Conservation (phyloP, 2,797 vertebrate genomes). For the Eospalax fontanierii region DNA sequence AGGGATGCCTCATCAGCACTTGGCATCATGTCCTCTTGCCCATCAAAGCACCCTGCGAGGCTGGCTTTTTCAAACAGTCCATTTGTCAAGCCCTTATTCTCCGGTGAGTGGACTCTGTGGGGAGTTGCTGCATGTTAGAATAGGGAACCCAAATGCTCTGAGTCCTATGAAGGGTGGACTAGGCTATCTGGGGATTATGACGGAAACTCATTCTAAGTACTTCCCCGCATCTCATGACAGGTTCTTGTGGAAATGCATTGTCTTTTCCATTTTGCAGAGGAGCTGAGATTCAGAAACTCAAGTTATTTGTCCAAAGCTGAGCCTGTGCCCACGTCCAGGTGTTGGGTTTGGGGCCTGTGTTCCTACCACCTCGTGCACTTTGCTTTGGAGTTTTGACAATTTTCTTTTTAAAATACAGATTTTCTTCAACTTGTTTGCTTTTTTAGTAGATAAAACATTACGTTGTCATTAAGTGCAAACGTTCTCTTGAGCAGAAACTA, state of each 20-base stretch:
- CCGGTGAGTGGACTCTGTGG: background rate
- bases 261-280: background rate
- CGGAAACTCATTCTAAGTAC: background rate
- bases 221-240: background rate
- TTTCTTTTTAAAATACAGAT: background rate
- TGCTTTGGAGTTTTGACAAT: background rate
- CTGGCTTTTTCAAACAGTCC: constrained; percentile 55
- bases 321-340: background rate
- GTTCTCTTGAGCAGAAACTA: constrained; percentile 59
- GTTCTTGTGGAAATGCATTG: background rate
- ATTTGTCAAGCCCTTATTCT: constrained; percentile 19
- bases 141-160: background rate
- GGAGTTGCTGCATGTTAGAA: constrained; percentile 10
- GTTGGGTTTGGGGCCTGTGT: background rate
- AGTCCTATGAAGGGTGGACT: background rate
- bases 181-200: background rate
- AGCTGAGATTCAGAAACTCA: constrained; percentile 9
- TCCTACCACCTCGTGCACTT: background rate
- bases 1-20: background rate
- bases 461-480: constrained; percentile 24
- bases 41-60: constrained; percentile 65
- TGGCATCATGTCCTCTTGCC: constrained; percentile 79
- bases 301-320: background rate
- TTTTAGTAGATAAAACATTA: background rate
- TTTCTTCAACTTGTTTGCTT: background rate